Evolutionary conservation across 2,888 invertebrate species (phyloP), one percentile per base, ranked within the genome.

Genomic region (Stenodema calcarata): DNA sequence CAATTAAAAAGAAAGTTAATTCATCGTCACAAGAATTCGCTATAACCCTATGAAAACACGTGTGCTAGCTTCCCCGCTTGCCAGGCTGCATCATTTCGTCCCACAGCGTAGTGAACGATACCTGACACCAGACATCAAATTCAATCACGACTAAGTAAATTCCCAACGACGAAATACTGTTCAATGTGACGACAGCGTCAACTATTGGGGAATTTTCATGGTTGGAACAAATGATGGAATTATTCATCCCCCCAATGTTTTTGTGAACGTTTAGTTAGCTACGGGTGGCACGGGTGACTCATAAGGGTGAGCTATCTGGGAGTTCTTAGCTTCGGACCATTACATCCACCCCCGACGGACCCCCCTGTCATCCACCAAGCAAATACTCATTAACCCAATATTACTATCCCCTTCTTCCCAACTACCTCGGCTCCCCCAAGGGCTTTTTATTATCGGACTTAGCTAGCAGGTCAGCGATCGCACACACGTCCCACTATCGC

Each of bases 331-430:
- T 82, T 42, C 82, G 47, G 41, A 82, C 82, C 69, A 82, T 78
- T 78, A 44, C 78, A 30, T 41, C 73, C 73, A n/a, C 35, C 41
- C 41, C 70, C n/a, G n/a, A 50, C 50, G 70, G 27, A 50, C 6
- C 70, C 73, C 73, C 73, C 28, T 23, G 62, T 35, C 73, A 75
- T 41, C 73, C 47, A 44, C 80, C 80, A n/a, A 54, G 80, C 80
- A 80, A 80, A 80, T 47, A 80, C 80, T 80, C 80, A 80, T 80
- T 80, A 80, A 80, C 80, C 80, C 80, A 54, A 80, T 80, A 80
- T 80, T 80, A 80, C 54, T 50, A 12, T 18, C 80, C 80, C 80
- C 28, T 47, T 35, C 47, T 44, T 1, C 30, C 70, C 70, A 9
- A 27, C 27, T 1, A 3, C 70, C 70, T 16, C 70, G 27, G 12